Conservation (phyloP, 2,888 invertebrate species). For the Apodemia duryi region DNA sequence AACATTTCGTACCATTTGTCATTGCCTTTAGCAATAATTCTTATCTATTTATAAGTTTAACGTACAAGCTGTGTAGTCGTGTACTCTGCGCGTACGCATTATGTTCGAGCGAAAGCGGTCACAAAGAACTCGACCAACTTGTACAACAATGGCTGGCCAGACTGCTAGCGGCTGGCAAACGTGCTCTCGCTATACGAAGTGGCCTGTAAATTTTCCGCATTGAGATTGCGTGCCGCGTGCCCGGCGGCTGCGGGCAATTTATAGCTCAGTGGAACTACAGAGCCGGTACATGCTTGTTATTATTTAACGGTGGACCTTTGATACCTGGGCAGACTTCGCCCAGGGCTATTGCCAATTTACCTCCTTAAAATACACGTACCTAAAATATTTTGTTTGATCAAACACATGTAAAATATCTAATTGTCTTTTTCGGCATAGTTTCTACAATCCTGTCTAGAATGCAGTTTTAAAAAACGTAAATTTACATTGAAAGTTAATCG, state of each 20-base stretch:
- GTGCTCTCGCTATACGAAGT: conserved; percentile 42
- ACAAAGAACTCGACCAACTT: conserved; percentile 29
- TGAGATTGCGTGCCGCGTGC: conserved; percentile 75
- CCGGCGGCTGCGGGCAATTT: conserved; percentile 73
- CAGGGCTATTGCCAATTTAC: conserved; percentile 56
- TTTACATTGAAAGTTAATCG: no score
- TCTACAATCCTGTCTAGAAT: background rate
- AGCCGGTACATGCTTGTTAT: conserved; percentile 54
- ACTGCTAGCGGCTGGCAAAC: conserved; percentile 44
- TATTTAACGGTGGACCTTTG: conserved; percentile 62
- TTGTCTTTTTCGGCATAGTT: background rate
- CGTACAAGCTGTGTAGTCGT: background rate
- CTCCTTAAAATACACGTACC: conserved; percentile 10
- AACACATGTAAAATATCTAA: background rate
- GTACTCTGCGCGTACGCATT: conserved; percentile 15
- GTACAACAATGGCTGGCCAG: conserved; percentile 50
- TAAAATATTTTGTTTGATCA: conserved; percentile 11
- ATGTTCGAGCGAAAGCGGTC: conserved; percentile 30
- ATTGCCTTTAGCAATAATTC: background rate
- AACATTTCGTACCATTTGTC: background rate
- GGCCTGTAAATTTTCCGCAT: conserved; percentile 67
- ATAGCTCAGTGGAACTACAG: conserved; percentile 61
- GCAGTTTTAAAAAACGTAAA: no score
- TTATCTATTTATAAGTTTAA: background rate
- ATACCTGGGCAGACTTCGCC: conserved; percentile 52